Percentiles rank a stretch among this genome's conserved stretches.
Evolutionary conservation across 2,113 vertebrate genomes (phyloP).

Genomic region (Alouatta palliata): DNA sequence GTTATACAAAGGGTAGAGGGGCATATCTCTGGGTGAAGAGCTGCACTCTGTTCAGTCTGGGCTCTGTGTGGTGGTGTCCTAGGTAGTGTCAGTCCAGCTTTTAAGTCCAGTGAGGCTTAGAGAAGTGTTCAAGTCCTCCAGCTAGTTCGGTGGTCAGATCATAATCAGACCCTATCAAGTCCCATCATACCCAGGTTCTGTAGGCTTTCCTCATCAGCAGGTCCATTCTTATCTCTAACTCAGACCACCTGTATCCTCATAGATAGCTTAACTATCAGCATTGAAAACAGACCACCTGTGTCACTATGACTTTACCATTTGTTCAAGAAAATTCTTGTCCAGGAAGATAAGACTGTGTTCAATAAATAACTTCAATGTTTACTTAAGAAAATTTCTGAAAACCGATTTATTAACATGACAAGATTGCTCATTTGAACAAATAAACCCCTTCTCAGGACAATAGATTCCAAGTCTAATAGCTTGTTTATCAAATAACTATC

Average conservation of each 20-base stretch:
- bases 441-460: background rate
- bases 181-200: background rate
- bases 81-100: background rate
- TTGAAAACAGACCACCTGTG: background rate
- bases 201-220: background rate
- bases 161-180: background rate
- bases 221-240: background rate
- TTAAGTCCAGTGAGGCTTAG: background rate
- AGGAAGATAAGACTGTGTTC: background rate
- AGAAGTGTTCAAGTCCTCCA: background rate
- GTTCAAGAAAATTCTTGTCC: background rate
- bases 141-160: background rate
- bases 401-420: background rate
- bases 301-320: background rate
- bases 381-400: background rate
- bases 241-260: background rate
- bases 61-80: background rate
- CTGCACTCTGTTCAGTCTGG: background rate
- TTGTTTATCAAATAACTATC: background rate
- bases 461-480: background rate
- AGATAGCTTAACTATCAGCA: background rate
- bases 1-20: background rate
- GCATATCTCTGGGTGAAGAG: background rate
- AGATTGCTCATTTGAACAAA: background rate
- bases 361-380: background rate